A percentile compares a stretch with the other conserved stretches of the same genome.
Conservation (phyloP, 2,888 invertebrate genomes). For the Gymnoscelis rufifasciata region DNA sequence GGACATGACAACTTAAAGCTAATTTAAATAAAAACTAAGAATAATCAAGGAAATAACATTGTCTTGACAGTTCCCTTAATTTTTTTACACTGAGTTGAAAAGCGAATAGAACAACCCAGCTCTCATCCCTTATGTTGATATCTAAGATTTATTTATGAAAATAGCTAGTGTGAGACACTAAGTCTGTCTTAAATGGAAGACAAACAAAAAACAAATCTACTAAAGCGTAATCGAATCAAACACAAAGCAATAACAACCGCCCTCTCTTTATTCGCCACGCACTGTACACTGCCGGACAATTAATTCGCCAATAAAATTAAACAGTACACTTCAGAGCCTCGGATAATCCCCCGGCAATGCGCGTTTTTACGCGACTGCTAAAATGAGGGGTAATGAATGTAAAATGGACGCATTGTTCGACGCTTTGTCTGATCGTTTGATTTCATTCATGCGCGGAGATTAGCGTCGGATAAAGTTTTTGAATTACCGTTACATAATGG, state of each 20-base stretch:
- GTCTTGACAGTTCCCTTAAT: no score
- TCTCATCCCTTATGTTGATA: no score
- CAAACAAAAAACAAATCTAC: neutral
- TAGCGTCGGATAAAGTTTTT: constrained; percentile 18
- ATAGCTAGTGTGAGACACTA: no score
- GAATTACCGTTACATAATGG: constrained; percentile 12
- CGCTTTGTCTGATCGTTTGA: constrained; percentile 22
- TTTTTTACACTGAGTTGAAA: no score
- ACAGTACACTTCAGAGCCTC: constrained; percentile 42
- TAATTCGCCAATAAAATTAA: constrained; percentile 71
- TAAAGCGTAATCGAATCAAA: constrained; percentile 5
- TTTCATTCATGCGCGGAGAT: constrained; percentile 24
- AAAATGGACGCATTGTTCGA: constrained; percentile 21
- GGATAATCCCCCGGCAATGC: constrained; percentile 43
- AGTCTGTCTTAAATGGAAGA: neutral
- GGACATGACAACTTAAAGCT: no score
- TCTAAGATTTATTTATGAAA: no score
- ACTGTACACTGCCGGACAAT: constrained; percentile 52
- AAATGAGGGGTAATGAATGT: constrained; percentile 24
- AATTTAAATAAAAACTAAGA: no score
- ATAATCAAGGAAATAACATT: no score
- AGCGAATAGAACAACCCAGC: no score
- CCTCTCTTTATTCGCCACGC: constrained; percentile 49
- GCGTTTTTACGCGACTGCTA: constrained; percentile 27
- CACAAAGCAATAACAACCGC: constrained; percentile 17